Evolutionary conservation across 2,797 vertebrate species (phyloP), one percentile per base, ranked within the genome.

Genomic region (Acanthis flammea): DNA sequence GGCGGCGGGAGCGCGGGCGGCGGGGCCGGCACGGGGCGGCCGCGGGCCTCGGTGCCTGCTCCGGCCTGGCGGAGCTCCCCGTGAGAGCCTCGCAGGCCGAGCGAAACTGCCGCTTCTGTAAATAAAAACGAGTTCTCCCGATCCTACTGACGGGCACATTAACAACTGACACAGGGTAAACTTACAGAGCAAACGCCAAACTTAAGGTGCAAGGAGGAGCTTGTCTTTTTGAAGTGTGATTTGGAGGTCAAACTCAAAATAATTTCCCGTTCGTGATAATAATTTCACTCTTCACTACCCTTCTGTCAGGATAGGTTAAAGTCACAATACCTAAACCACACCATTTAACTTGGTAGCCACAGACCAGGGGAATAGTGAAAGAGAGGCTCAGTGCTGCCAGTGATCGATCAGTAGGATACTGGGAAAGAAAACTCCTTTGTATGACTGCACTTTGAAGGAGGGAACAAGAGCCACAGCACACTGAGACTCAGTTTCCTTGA

Each of bases 391-490:
- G 0, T 13, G n/a, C 27, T 54, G 45, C 22, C 42, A 3, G 16
- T 10, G 67, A 7, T 54, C 0, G 0, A 31, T 45, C 30, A 2
- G 42, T 18, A 35, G 47, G 51, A 30, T 27, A 27, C 7, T 12
- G 30, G 44, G 28, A 58, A 35, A 44, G 41, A 33, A 73, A 82
- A 51, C 27, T 19, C 21, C 15, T 22, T 31, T 30, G 15, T 8
- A 2, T 22, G 30, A 33, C 15, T 55, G 67, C 23, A 5, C 28
- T 68, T 47, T 1, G 42, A 17, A 41, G 47, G 45, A 73, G 42
- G 25, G 45, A 60, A n/a, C 5, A 28, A 35, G 55, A 54, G 37
- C 50, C 54, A 41, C 74, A 74, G 53, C 42, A 35, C 42, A 47
- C 25, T 5, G 50, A 47, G 6, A 12, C 45, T 55, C 28, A 11